Conservation (phyloP, 2,113 vertebrate species). For the Pollachius pollachius region DNA sequence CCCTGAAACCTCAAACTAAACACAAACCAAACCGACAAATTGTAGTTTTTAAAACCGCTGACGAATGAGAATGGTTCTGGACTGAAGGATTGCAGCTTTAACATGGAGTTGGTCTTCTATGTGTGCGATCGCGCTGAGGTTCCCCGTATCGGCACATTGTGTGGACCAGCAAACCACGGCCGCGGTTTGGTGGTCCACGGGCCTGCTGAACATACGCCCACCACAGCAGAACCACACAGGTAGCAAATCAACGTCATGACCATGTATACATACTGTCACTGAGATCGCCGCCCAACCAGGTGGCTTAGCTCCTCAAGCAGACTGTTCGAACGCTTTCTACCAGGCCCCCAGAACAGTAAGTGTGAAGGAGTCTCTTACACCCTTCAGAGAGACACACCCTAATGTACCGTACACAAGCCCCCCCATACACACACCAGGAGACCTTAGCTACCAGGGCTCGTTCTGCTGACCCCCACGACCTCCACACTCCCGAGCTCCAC, state of each 20-base stretch:
- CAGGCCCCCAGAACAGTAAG: too few species aligned
- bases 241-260: conserved; percentile 45
- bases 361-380: too few species aligned
- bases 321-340: too few species aligned
- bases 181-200: too few species aligned
- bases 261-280: neutral
- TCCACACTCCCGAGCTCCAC: too few species aligned
- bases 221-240: conserved; percentile 35
- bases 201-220: conserved; percentile 23
- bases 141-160: conserved; percentile 24
- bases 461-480: too few species aligned
- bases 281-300: neutral
- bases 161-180: neutral
- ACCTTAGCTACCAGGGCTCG: too few species aligned
- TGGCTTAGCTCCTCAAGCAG: too few species aligned
- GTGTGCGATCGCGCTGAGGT: conserved; percentile 35
- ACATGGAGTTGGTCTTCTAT: conserved; percentile 45
- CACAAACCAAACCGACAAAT: neutral
- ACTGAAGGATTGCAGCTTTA: conserved; percentile 45
- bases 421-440: too few species aligned
- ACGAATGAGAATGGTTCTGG: neutral
- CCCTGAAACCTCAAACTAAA: neutral
- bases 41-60: neutral
- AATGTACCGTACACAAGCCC: too few species aligned
- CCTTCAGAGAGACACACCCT: too few species aligned